These are phyloP conservation scores for Pantherophis alleghaniensis DNA, from an alignment of 2,797 vertebrate genomes.

Conservation along the genomic window DNA sequence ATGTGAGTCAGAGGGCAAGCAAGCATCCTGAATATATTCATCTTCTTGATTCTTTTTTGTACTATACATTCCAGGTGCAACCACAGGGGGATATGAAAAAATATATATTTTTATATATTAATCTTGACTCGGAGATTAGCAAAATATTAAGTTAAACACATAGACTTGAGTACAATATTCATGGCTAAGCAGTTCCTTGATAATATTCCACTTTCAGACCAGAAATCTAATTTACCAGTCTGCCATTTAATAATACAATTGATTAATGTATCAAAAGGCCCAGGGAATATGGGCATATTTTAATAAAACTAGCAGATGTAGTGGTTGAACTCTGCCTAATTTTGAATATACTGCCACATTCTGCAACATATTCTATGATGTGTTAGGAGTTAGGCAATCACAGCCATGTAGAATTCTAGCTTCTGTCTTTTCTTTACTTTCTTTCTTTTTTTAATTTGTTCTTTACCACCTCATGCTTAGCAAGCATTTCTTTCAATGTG, in stretches of 20 bases:
- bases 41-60: not conserved
- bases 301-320: not conserved
- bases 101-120: not conserved
- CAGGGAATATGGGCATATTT: not conserved
- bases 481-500: constrained; percentile 3
- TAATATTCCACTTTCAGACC: not conserved
- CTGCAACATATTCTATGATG: not conserved
- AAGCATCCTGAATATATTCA: constrained; percentile 18
- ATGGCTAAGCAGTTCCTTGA: not conserved
- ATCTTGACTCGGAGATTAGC: not conserved
- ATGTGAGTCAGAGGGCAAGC: constrained; percentile 27
- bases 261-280: not conserved
- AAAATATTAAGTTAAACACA: not conserved
- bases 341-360: not conserved
- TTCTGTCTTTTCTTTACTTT: not conserved
- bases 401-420: not conserved
- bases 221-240: not conserved
- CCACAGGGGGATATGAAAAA: not conserved
- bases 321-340: not conserved
- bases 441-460: not conserved
- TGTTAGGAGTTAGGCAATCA: not conserved
- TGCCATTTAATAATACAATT: not conserved
- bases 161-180: not conserved
- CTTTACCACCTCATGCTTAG: not conserved
- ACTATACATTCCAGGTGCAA: not conserved